Conservation (phyloP, 2,797 vertebrate genomes). For the Chaetophractus vellerosus region DNA sequence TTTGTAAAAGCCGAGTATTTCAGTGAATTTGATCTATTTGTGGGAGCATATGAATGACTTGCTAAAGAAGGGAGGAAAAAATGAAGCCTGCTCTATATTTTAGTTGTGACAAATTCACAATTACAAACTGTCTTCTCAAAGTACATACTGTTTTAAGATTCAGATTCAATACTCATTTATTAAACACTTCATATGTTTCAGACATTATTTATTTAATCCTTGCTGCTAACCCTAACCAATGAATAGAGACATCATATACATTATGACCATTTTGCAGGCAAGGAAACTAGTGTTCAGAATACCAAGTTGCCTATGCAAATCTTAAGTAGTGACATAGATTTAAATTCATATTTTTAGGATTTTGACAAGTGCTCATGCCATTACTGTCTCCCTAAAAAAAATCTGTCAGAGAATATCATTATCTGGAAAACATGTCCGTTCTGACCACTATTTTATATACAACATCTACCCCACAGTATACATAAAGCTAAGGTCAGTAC, state of each 20-base stretch:
- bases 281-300: background rate
- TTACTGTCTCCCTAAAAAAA: background rate
- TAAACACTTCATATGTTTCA: background rate
- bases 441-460: background rate
- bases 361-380: background rate
- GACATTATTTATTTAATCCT: background rate
- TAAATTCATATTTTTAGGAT: background rate
- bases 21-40: background rate
- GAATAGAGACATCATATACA: background rate
- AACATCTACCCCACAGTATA: background rate
- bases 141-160: background rate
- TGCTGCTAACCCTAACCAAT: background rate
- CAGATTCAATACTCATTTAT: background rate
- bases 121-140: background rate
- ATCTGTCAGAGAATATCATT: background rate
- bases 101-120: background rate
- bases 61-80: background rate
- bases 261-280: background rate
- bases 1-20: background rate
- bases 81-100: background rate
- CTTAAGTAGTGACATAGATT: background rate
- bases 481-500: background rate
- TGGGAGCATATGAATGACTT: background rate
- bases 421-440: background rate
- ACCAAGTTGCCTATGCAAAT: background rate